Percentiles rank a stretch among this genome's conserved stretches.
Evolutionary conservation across 2,113 vertebrate species (phyloP).

Genomic region (Ophthalmolycus amberensis): DNA sequence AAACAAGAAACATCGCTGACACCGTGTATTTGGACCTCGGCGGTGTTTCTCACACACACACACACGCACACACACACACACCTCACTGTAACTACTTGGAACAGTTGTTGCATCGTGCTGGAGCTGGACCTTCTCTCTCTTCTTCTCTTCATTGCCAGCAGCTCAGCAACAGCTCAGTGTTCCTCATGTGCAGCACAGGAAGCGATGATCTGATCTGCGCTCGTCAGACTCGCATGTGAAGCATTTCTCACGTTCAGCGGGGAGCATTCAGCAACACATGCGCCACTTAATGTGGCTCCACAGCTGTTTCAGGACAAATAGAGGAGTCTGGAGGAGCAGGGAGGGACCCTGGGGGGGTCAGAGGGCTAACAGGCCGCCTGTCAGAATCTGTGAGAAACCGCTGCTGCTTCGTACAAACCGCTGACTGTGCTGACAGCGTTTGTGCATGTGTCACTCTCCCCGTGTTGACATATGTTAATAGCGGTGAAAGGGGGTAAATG

Average conservation of each 20-base stretch:
- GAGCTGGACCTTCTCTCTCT: slow-evolving; percentile 1
- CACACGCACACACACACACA: no score
- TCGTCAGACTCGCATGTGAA: slow-evolving; percentile 73
- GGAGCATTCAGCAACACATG: slow-evolving; percentile 76
- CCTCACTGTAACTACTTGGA: no score
- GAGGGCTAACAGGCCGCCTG: slow-evolving; percentile 54
- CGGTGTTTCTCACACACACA: no score
- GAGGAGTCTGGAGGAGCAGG: slow-evolving; percentile 54
- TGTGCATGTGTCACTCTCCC: slow-evolving; percentile 44
- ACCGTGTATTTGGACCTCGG: no score
- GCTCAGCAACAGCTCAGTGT: slow-evolving; percentile 76
- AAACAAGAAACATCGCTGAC: slow-evolving; percentile 8
- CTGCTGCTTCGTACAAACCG: slow-evolving; percentile 50
- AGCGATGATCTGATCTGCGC: slow-evolving; percentile 48
- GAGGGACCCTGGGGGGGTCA: slow-evolving; percentile 49
- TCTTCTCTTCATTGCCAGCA: slow-evolving; percentile 50
- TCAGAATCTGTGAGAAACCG: slow-evolving; percentile 63
- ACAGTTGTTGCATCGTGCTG: no score
- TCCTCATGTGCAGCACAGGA: slow-evolving; percentile 71
- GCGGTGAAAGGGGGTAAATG: slow-evolving; percentile 20
- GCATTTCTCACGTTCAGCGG: slow-evolving; percentile 68
- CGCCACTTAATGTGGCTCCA: slow-evolving; percentile 56
- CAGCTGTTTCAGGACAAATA: slow-evolving; percentile 78
- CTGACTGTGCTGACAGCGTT: slow-evolving; percentile 42
- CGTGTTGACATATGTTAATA: slow-evolving; percentile 72